Percentiles rank a stretch among this genome's conserved stretches.
Evolutionary conservation across 2,113 vertebrate genomes (phyloP).

Genomic region (Peromyscus polionotus): DNA sequence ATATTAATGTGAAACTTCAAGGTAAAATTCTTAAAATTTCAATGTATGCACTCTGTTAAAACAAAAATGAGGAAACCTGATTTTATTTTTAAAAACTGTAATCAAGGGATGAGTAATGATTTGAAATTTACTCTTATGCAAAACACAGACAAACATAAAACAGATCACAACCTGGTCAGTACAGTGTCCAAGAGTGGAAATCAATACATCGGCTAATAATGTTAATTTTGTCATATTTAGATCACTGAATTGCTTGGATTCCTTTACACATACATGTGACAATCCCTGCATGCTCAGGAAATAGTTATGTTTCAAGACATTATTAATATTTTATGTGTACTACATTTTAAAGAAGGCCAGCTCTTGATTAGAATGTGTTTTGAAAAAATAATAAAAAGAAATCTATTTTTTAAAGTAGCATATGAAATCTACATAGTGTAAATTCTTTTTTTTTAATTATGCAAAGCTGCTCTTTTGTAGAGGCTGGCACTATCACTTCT

Average conservation of each 20-base stretch:
- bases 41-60: background rate
- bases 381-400: background rate
- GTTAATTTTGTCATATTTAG: background rate
- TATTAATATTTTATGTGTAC: background rate
- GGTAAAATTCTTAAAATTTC: background rate
- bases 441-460: conserved; percentile 14
- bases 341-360: background rate
- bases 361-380: background rate
- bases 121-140: background rate
- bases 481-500: background rate
- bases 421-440: background rate
- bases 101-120: background rate
- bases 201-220: background rate
- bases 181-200: background rate
- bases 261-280: background rate
- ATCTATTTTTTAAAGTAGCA: background rate
- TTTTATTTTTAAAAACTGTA: background rate
- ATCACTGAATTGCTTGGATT: background rate
- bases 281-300: fast-evolving
- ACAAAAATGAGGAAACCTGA: background rate
- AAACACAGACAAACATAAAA: background rate
- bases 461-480: background rate
- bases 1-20: background rate
- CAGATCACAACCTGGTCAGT: background rate
- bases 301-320: background rate